Evolutionary conservation across 2,113 vertebrate genomes (phyloP), one percentile per base, ranked within the genome.

Genomic region (Tetraodon nigroviridis): DNA sequence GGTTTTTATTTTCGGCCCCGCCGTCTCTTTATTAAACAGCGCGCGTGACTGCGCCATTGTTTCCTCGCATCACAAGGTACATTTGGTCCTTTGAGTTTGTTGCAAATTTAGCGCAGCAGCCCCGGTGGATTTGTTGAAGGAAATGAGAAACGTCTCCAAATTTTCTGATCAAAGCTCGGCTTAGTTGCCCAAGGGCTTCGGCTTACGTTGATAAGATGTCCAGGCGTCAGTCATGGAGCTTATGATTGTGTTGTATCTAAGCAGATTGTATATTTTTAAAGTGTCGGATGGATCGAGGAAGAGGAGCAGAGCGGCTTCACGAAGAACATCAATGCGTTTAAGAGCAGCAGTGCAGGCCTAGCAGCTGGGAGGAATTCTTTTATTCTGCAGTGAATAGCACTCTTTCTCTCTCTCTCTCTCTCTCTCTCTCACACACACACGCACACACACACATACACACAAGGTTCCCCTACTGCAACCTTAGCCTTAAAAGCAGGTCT

Each of bases 221-320:
- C 71, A 81, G 79, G 56, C 81, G 82, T 64, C 76, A 78, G 82
- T 82, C 78, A 82, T 65, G 56, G 64, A 70, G 78, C 74, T 78
- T 81, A 83, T 63, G 60, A 75, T 52, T 67, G 51, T 61, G 42
- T 73, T 55, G 76, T 88, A 80, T 88, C 80, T 71, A 69, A 79
- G 84, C 79, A 86, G 82, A 86, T 74, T 81, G 80, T 83, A 84
- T 88, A 85, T 89, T 87, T 89, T 89, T 83, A 84, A 87, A 87
- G 73, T 73, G 76, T 42, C 51, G 52, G 59, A 76, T 76, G 56
- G 71, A 80, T 77, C 71, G 13, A 16, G 69, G 71, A 55, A 75
- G 67, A 48, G 73, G 50, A 62, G 52, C 18, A 64, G 58, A 67
- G 62, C 16, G 52, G 58, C 66, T 67, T 51, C 71, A 32, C 76